phyloP scores from a whole-genome alignment of 2,888 invertebrate species.

The Tetranychus truncatus region DNA sequence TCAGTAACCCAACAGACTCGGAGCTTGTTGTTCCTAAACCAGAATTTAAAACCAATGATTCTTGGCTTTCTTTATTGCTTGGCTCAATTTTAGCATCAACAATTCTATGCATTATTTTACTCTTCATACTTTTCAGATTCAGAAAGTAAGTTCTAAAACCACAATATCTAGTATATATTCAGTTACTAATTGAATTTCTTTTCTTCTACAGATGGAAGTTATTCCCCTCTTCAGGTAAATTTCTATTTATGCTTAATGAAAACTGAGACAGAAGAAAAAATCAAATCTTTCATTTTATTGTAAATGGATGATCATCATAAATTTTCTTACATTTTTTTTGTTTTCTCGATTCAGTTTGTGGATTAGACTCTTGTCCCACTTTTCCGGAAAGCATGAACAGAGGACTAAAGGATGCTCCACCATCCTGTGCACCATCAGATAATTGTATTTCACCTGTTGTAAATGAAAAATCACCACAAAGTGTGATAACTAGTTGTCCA shows the following conservation, averaged over 20 bases:
- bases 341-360: not conserved
- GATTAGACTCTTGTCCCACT: conserved; percentile 21
- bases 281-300: no score
- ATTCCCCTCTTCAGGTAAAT: conserved; percentile 15
- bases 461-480: conserved; percentile 23
- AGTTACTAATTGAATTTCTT: not conserved
- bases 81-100: conserved; percentile 61
- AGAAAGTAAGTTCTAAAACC: conserved; percentile 48
- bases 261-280: no score
- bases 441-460: conserved; percentile 21
- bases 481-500: conserved; percentile 21
- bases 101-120: conserved; percentile 55
- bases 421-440: conserved; percentile 18
- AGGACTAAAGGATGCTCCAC: conserved; percentile 19
- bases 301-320: no score
- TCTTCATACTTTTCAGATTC: conserved; percentile 58
- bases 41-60: conserved; percentile 37
- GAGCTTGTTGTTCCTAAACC: conserved; percentile 11
- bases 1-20: conserved; percentile 12
- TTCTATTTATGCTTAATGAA: no score
- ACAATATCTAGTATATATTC: not conserved
- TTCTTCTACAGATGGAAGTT: conserved; percentile 19
- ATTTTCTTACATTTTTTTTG: no score
- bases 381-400: conserved; percentile 18
- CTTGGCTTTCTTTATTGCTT: conserved; percentile 60